phyloP scores from a whole-genome alignment of 2,113 vertebrate species.

The Oryzias curvinotus region DNA sequence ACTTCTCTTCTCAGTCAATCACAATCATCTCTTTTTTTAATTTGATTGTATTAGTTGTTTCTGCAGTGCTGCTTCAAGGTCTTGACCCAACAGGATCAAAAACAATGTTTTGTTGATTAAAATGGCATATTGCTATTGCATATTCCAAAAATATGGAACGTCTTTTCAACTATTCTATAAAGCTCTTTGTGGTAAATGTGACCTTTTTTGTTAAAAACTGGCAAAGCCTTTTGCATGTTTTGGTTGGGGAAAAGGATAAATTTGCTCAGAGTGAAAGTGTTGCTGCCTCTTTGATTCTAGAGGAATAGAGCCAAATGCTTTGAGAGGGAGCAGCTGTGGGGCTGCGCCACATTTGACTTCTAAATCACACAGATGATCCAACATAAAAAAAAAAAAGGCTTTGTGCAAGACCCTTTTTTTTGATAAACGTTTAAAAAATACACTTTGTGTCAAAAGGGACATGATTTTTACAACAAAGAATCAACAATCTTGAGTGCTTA shows the following conservation, averaged over 20 bases:
- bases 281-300: conserved; percentile 24
- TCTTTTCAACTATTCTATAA: no score
- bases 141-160: no score
- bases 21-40: no score
- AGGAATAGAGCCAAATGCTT: conserved; percentile 11
- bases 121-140: no score
- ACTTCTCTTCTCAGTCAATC: no score
- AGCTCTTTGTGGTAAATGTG: no score
- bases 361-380: conserved; percentile 29
- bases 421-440: not conserved
- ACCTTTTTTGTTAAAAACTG: no score
- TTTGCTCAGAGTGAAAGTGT: conserved; percentile 4
- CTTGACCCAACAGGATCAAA: no score
- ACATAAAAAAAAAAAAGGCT: conserved; percentile 3
- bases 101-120: no score
- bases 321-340: conserved; percentile 26
- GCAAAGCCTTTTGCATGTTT: not conserved
- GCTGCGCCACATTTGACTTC: conserved; percentile 41
- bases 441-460: conserved; percentile 18
- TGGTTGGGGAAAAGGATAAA: conserved; percentile 2
- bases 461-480: not conserved
- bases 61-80: no score
- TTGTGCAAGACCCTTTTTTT: conserved; percentile 1
- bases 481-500: conserved; percentile 1
- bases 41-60: no score